These are phyloP conservation scores for Lophius piscatorius DNA, from an alignment of 2,113 vertebrate genomes.

Conservation along the genomic window DNA sequence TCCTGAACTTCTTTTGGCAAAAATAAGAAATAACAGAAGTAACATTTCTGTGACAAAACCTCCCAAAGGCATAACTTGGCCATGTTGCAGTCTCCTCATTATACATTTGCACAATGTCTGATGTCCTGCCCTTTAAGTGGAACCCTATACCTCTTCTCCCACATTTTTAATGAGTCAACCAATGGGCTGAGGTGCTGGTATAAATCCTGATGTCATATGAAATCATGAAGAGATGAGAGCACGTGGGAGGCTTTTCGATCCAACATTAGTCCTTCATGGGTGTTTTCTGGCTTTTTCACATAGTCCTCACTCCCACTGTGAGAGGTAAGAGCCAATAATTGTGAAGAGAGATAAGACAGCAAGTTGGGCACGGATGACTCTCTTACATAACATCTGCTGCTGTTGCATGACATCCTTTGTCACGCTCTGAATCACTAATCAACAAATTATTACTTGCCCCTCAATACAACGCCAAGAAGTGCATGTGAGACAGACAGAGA, in stretches of 20 bases:
- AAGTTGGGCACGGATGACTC: slow-evolving; percentile 26
- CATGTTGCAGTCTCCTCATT: not conserved
- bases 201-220: slow-evolving; percentile 34
- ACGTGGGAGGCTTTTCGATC: slow-evolving; percentile 39
- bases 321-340: slow-evolving; percentile 35
- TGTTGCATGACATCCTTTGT: slow-evolving; percentile 50
- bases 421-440: slow-evolving; percentile 33
- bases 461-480: slow-evolving; percentile 18
- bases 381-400: slow-evolving; percentile 55
- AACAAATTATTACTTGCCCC: too few species aligned
- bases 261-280: slow-evolving; percentile 32
- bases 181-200: slow-evolving; percentile 39
- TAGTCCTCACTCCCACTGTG: slow-evolving; percentile 46
- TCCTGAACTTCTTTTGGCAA: not conserved
- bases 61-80: not conserved
- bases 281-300: slow-evolving; percentile 41
- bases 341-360: slow-evolving; percentile 5
- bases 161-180: slow-evolving; percentile 30
- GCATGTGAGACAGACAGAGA: not conserved
- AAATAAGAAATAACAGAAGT: not conserved
- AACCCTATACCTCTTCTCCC: slow-evolving; percentile 13
- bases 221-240: slow-evolving; percentile 33
- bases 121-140: slow-evolving; percentile 26
- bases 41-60: not conserved
- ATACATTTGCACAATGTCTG: slow-evolving; percentile 10